Conservation (phyloP, 2,888 invertebrate genomes). For the Sepioteuthis lessoniana region DNA sequence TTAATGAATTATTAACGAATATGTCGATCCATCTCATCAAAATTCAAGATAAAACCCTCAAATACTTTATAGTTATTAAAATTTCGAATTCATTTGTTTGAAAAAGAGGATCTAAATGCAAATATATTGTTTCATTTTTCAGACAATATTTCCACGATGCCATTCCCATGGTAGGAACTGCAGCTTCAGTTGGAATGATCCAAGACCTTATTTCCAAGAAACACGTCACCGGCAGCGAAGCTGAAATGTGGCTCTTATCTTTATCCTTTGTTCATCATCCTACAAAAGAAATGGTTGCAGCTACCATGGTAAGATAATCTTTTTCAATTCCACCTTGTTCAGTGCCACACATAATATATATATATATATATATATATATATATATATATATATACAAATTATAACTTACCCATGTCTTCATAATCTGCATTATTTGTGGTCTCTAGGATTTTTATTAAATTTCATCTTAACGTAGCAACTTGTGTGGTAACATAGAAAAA, state of each 20-base stretch:
- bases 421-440: too few species aligned
- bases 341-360: too few species aligned
- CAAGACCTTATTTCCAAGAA: slow-evolving; percentile 84
- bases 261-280: slow-evolving; percentile 84
- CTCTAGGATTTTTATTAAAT: too few species aligned
- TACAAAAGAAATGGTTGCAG: slow-evolving; percentile 75
- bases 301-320: slow-evolving; percentile 78
- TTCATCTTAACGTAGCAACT: too few species aligned
- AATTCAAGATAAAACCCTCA: not conserved
- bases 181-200: slow-evolving; percentile 87
- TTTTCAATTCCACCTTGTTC: too few species aligned
- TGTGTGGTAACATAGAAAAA: too few species aligned
- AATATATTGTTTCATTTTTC: slow-evolving; percentile 76
- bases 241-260: slow-evolving; percentile 88
- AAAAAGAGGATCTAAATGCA: slow-evolving; percentile 77
- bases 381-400: too few species aligned
- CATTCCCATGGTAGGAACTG: slow-evolving; percentile 88
- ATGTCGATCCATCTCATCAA: not conserved
- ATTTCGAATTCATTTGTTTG: slow-evolving; percentile 70
- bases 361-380: too few species aligned
- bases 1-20: too few species aligned
- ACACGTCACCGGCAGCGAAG: slow-evolving; percentile 80
- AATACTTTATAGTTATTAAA: not conserved
- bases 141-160: slow-evolving; percentile 88
- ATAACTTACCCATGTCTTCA: slow-evolving; percentile 79